Conservation (phyloP, 1,140 invertebrate species). For the Pogonognathellus flavescens region DNA sequence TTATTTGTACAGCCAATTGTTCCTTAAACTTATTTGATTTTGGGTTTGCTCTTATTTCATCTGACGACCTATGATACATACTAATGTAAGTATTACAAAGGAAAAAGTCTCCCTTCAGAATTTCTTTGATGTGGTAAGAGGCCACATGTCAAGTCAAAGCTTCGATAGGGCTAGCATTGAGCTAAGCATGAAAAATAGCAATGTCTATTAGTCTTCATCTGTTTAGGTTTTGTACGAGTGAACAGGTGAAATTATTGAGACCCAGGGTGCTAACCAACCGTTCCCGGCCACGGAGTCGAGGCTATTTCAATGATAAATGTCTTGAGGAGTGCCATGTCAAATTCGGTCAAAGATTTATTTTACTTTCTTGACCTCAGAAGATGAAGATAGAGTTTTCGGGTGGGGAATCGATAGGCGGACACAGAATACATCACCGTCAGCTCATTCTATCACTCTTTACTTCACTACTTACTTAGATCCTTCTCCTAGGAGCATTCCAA, state of each 20-base stretch:
- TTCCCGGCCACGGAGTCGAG: conserved; percentile 51
- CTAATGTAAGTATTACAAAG: background rate
- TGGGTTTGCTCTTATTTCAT: background rate
- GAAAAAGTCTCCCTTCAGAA: background rate
- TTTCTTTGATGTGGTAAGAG: background rate
- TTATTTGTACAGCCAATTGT: no score
- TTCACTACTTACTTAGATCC: conserved; percentile 8
- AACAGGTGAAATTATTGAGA: conserved; percentile 59
- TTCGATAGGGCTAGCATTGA: background rate
- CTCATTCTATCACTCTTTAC: conserved; percentile 22
- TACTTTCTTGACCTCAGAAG: conserved; percentile 53
- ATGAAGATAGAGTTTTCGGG: conserved; percentile 52
- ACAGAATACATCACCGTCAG: conserved; percentile 48
- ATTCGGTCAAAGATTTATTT: conserved; percentile 59
- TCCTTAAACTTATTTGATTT: background rate
- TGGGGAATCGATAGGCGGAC: conserved; percentile 54
- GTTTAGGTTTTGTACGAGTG: conserved; percentile 39
- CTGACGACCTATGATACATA: background rate
- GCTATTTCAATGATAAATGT: conserved; percentile 54
- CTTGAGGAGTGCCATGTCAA: conserved; percentile 55
- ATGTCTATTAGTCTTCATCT: conserved; percentile 51
- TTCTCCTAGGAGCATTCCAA: background rate
- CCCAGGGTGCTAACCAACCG: conserved; percentile 57
- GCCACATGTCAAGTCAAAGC: no score
- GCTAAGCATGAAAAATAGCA: background rate